Conservation (phyloP, 2,113 vertebrate genomes). For the Gnathonemus longibarbis region DNA sequence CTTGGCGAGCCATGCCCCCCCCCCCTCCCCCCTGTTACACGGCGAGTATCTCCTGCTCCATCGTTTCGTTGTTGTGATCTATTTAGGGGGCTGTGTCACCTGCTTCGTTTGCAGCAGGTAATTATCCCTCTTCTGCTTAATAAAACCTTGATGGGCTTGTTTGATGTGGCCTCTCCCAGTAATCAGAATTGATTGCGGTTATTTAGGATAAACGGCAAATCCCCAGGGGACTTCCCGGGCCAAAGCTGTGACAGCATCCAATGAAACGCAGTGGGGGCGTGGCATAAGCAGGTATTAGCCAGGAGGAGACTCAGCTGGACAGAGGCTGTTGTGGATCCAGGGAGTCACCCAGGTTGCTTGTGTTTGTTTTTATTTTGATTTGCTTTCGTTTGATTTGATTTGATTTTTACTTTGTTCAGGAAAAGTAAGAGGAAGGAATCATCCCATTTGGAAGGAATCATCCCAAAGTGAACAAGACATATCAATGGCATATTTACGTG, state of each 20-base stretch:
- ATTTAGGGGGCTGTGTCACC: slow-evolving; percentile 21
- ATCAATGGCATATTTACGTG: neutral
- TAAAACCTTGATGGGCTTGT: slow-evolving; percentile 71
- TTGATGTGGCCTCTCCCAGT: slow-evolving; percentile 64
- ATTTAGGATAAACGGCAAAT: slow-evolving; percentile 68
- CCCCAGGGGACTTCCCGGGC: slow-evolving; percentile 43
- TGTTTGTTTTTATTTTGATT: neutral
- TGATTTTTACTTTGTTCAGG: neutral
- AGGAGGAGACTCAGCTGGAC: neutral
- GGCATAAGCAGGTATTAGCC: neutral
- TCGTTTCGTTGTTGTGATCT: slow-evolving; percentile 30
- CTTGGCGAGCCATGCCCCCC: neutral
- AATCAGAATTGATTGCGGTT: slow-evolving; percentile 78
- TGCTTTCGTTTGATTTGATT: neutral
- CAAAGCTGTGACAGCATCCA: slow-evolving; percentile 57
- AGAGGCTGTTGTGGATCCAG: neutral
- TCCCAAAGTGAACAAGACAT: neutral
- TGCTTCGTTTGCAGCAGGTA: slow-evolving; percentile 49
- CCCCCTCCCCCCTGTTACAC: no score
- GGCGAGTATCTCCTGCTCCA: neutral
- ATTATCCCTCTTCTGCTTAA: slow-evolving; percentile 70
- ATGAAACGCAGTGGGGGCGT: slow-evolving; percentile 45
- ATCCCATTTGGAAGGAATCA: neutral
- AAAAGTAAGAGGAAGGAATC: neutral
- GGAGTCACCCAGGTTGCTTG: neutral